A percentile compares a stretch with the other conserved stretches of the same genome.
Evolutionary conservation across 92 coral and sea anemone species (phyloP).

Genomic region (Palythoa grandiflora): DNA sequence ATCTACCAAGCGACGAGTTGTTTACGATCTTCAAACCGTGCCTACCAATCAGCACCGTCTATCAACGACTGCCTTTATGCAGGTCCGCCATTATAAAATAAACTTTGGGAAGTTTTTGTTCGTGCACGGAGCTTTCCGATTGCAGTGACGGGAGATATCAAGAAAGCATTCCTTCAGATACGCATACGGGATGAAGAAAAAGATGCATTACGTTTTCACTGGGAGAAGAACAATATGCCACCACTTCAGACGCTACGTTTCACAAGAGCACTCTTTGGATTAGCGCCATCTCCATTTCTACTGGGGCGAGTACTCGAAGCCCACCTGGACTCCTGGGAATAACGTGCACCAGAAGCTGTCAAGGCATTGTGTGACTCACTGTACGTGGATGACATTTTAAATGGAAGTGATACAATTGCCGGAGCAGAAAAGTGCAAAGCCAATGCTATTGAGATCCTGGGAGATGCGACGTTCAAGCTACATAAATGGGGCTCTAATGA

Average conservation of each 20-base stretch:
- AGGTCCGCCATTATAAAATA: slow-evolving; percentile 57
- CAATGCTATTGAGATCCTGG: no score
- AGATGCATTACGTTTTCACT: slow-evolving; percentile 61
- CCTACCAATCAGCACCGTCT: background rate
- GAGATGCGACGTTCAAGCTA: slow-evolving; percentile 11
- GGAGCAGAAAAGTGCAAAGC: slow-evolving; percentile 3
- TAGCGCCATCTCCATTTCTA: slow-evolving; percentile 41
- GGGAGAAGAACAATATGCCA: slow-evolving; percentile 23
- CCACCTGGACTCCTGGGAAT: slow-evolving; percentile 16
- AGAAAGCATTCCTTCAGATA: slow-evolving; percentile 63
- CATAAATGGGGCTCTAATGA: slow-evolving; percentile 52
- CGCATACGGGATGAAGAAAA: slow-evolving; percentile 37
- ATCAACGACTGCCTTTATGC: slow-evolving; percentile 53
- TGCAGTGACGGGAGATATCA: slow-evolving; percentile 49
- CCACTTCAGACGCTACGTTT: slow-evolving; percentile 22
- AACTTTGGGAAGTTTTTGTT: slow-evolving; percentile 58
- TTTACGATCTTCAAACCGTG: background rate
- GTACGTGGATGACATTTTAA: background rate
- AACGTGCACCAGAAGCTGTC: background rate
- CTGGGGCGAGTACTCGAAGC: slow-evolving; percentile 35
- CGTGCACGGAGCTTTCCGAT: slow-evolving; percentile 44
- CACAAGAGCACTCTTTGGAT: slow-evolving; percentile 42
- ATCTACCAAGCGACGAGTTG: background rate
- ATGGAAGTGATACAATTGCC: slow-evolving; percentile 32
- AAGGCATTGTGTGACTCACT: background rate